These are phyloP conservation scores for Lampropteryx suffumata DNA, from an alignment of 2,888 invertebrate species.

Conservation along the genomic window DNA sequence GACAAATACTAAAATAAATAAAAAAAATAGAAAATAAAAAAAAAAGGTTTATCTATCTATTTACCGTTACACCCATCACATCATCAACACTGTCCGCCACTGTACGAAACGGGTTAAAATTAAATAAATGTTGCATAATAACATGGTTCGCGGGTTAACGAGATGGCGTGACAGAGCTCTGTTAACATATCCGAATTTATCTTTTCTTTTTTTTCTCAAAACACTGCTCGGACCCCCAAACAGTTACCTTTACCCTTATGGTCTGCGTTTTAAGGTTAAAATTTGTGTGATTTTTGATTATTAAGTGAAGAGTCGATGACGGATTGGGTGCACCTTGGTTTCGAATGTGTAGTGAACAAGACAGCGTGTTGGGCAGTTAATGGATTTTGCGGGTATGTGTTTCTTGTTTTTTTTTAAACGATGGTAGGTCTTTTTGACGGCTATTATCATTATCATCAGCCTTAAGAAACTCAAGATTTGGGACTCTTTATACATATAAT, in stretches of 20 bases:
- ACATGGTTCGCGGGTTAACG: constrained; percentile 71
- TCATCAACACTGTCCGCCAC: constrained; percentile 17
- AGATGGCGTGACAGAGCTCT: constrained; percentile 76
- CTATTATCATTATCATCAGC: neutral
- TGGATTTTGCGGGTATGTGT: constrained; percentile 52
- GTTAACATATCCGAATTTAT: constrained; percentile 66
- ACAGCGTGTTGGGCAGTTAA: constrained; percentile 53
- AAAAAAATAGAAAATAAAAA: neutral
- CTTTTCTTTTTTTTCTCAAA: constrained; percentile 41
- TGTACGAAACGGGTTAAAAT: constrained; percentile 52
- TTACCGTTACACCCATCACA: constrained; percentile 18
- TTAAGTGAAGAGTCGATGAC: constrained; percentile 49
- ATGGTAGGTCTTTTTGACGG: neutral
- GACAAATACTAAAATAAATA: too few relatives aligned
- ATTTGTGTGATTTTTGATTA: neutral
- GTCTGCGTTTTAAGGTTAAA: constrained; percentile 1
- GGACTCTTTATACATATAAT: too few relatives aligned
- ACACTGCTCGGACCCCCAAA: constrained; percentile 14
- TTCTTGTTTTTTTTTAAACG: constrained; percentile 37
- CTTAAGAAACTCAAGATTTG: too few relatives aligned
- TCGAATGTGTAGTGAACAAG: constrained; percentile 40
- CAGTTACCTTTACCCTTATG: constrained; percentile 5
- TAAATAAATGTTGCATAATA: constrained; percentile 78
- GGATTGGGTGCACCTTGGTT: constrained; percentile 56
- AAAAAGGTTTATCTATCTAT: neutral